phyloP scores from a whole-genome alignment of 2,113 vertebrate genomes.

The Urocolius indicus region DNA sequence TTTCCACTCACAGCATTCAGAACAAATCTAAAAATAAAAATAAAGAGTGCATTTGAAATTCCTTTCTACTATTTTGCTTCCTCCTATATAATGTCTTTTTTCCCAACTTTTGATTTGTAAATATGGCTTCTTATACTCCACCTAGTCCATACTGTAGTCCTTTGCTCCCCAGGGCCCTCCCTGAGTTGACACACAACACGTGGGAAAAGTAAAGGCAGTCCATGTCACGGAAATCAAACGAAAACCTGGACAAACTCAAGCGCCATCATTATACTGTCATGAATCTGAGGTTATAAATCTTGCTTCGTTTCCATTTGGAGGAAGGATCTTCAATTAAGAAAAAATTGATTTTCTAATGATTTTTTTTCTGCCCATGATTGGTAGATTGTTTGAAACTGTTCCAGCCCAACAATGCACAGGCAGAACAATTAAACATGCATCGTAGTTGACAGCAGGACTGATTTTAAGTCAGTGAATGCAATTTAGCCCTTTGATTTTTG shows the following conservation, averaged over 20 bases:
- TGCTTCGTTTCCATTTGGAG: conserved; percentile 67
- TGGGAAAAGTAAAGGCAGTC: not conserved
- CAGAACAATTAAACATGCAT: conserved; percentile 62
- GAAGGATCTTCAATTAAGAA: conserved; percentile 79
- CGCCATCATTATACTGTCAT: conserved; percentile 14
- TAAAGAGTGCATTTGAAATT: not conserved
- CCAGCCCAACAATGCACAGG: conserved; percentile 34
- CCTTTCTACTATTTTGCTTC: not conserved
- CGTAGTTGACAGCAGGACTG: conserved; percentile 21
- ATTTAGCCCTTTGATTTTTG: conserved; percentile 43
- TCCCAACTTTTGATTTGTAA: not conserved
- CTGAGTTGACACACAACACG: not conserved
- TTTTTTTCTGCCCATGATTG: conserved; percentile 56
- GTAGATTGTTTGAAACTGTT: conserved; percentile 68
- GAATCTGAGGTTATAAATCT: conserved; percentile 68
- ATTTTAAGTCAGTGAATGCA: conserved; percentile 47
- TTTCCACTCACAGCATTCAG: not conserved
- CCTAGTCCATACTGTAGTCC: accelerated
- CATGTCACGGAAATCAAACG: not conserved
- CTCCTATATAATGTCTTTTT: not conserved
- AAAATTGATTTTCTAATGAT: conserved; percentile 82
- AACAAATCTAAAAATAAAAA: not conserved
- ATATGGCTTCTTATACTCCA: not conserved
- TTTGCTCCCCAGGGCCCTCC: not conserved
- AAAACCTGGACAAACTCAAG: conserved; percentile 41